These are phyloP conservation scores for Aix galericulata DNA, from an alignment of 2,113 vertebrate genomes.

Conservation along the genomic window DNA sequence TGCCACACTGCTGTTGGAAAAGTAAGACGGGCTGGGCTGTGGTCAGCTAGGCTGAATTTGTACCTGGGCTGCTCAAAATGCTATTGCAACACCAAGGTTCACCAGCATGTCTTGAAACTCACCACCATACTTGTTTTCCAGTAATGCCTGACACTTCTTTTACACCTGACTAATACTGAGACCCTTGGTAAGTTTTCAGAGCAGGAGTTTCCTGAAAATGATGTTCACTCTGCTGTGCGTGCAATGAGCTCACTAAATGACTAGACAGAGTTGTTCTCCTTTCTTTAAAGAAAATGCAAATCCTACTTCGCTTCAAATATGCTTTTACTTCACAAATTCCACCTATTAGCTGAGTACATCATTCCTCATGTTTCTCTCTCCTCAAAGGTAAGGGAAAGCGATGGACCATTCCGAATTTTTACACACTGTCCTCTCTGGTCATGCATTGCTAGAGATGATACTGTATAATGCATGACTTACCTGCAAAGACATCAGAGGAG, in stretches of 20 bases:
- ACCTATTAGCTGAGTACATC: neutral
- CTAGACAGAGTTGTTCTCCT: neutral
- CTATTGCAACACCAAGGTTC: neutral
- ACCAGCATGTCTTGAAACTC: neutral
- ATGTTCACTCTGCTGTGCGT: neutral
- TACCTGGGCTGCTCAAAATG: neutral
- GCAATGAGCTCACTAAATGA: neutral
- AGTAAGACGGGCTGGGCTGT: neutral
- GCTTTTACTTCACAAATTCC: neutral
- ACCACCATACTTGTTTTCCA: neutral
- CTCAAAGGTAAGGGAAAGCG: neutral
- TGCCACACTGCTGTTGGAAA: neutral
- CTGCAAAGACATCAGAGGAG: conserved; percentile 34
- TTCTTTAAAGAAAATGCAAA: neutral
- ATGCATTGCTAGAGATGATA: neutral
- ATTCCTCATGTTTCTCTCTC: neutral
- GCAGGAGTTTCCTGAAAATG: neutral
- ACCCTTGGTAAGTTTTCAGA: neutral
- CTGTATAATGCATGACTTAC: conserved; percentile 38
- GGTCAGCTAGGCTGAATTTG: neutral
- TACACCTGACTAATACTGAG: neutral
- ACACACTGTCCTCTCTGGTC: neutral
- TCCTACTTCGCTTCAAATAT: neutral
- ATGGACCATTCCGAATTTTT: conserved; percentile 7
- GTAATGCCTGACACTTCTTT: neutral